Percentiles rank a stretch among this genome's conserved stretches.
Conservation (phyloP, 2,797 vertebrate species). For the Pteronotus mesoamericanus region DNA sequence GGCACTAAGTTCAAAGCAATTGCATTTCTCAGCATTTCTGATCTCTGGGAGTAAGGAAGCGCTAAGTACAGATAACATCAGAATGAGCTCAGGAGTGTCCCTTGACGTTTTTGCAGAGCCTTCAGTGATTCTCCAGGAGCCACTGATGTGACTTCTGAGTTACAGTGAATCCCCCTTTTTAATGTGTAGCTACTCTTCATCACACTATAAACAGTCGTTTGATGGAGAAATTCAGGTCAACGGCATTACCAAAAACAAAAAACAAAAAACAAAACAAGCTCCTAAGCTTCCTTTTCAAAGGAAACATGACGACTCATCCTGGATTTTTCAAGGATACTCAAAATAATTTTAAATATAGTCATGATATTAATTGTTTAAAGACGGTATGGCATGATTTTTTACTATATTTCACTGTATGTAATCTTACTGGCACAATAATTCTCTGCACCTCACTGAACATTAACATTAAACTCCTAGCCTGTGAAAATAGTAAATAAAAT, state of each 20-base stretch:
- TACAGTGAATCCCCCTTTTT: not conserved
- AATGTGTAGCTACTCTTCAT: not conserved
- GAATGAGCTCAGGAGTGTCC: conserved; percentile 29
- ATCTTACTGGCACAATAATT: not conserved
- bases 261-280: not conserved
- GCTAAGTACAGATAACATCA: conserved; percentile 68
- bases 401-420: not conserved
- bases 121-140: not conserved
- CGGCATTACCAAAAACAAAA: not conserved
- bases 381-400: not conserved
- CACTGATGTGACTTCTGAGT: not conserved
- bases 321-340: not conserved
- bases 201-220: not conserved
- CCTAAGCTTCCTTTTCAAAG: not conserved
- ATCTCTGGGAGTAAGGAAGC: conserved; percentile 45
- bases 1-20: conserved; percentile 40
- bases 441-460: not conserved
- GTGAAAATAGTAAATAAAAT: not conserved
- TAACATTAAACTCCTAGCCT: not conserved
- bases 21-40: conserved; percentile 62
- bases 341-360: not conserved
- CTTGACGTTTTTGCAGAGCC: conserved; percentile 22
- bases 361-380: not conserved
- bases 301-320: not conserved
- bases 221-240: not conserved